phyloP scores from a whole-genome alignment of 2,888 invertebrate species.

The Cerastis leucographa region DNA sequence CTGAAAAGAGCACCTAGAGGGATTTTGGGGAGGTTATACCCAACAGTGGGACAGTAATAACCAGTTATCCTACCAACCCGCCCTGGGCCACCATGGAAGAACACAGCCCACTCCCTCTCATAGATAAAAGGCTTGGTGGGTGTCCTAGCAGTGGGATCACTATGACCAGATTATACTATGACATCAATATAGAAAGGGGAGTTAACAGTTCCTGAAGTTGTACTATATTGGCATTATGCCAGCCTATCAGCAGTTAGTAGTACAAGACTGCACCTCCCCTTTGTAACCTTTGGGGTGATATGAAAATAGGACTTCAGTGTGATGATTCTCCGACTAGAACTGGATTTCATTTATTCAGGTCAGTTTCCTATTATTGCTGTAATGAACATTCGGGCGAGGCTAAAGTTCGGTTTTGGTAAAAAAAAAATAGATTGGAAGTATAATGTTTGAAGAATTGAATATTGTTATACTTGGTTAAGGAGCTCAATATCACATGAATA shows the following conservation, averaged over 20 bases:
- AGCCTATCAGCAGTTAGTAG: conserved; percentile 34
- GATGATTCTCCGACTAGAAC: background rate
- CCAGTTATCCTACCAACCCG: background rate
- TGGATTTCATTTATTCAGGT: conserved; percentile 14
- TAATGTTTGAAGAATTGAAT: background rate
- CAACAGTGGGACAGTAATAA: background rate
- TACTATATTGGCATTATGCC: conserved; percentile 33
- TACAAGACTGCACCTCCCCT: conserved; percentile 40
- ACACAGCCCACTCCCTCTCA: background rate
- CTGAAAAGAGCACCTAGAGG: background rate
- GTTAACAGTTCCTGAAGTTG: conserved; percentile 22
- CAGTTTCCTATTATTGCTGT: background rate
- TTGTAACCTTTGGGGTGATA: conserved; percentile 46
- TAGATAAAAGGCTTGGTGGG: background rate
- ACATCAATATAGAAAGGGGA: conserved; percentile 16
- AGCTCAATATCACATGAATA: too few species aligned
- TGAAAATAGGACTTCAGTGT: conserved; percentile 30
- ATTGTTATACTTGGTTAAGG: background rate
- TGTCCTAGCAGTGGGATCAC: background rate
- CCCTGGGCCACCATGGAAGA: background rate
- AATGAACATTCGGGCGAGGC: too few species aligned
- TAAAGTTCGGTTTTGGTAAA: background rate
- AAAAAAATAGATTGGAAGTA: background rate
- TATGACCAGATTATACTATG: background rate
- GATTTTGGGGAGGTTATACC: background rate